Percentiles rank a stretch among this genome's conserved stretches.
Conservation (phyloP, 2,888 invertebrate genomes). For the Epinotia ramella region DNA sequence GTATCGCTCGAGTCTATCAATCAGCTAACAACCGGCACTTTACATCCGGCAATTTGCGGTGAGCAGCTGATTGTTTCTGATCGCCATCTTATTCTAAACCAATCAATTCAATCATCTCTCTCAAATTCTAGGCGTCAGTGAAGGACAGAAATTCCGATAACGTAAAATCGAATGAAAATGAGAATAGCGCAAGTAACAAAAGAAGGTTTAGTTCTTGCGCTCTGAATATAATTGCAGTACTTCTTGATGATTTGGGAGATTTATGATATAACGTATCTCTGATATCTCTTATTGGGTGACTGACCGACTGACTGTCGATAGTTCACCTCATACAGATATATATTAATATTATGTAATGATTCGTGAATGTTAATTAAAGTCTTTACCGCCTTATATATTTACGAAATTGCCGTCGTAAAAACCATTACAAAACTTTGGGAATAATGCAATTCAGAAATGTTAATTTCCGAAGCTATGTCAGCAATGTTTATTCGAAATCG, state of each 20-base stretch:
- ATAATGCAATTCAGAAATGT: neutral
- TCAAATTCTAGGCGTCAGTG: constrained; percentile 10
- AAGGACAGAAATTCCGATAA: constrained; percentile 7
- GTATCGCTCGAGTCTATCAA: constrained; percentile 49
- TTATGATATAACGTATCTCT: constrained; percentile 8
- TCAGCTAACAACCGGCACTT: constrained; percentile 47
- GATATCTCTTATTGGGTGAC: constrained; percentile 12
- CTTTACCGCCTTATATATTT: neutral
- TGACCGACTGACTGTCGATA: constrained; percentile 3
- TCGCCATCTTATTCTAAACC: constrained; percentile 31
- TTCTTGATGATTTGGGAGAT: constrained; percentile 19
- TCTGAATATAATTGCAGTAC: constrained; percentile 28
- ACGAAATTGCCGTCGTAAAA: neutral
- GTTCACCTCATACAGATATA: neutral
- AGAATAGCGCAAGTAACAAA: constrained; percentile 3
- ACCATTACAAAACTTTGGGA: constrained; percentile 3
- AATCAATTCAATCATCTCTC: constrained; percentile 21
- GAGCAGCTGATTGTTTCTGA: constrained; percentile 46
- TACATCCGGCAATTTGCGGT: constrained; percentile 48
- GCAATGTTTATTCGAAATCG: neutral
- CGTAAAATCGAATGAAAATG: neutral
- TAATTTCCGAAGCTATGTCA: neutral
- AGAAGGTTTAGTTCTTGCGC: neutral
- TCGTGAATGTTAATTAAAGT: constrained; percentile 1
- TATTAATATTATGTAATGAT: constrained; percentile 17